These are phyloP conservation scores for Papilio helenus DNA, from an alignment of 1,140 invertebrate genomes.

Conservation along the genomic window DNA sequence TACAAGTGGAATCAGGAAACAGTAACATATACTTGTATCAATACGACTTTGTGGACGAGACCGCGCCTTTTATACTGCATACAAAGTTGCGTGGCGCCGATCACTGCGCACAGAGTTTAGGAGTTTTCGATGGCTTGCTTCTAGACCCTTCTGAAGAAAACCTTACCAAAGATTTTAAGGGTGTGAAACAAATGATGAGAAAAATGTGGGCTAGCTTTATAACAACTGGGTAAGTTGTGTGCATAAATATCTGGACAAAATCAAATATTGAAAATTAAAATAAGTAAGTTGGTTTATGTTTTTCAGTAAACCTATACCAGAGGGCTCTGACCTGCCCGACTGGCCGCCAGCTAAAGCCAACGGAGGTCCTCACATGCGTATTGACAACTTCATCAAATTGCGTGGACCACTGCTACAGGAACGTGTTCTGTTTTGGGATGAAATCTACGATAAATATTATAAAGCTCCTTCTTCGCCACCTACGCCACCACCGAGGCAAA, in stretches of 20 bases:
- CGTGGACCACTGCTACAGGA: constrained; percentile 42
- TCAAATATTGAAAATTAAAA: background rate
- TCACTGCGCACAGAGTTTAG: constrained; percentile 43
- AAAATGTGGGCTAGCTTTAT: background rate
- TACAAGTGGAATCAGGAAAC: constrained; percentile 47
- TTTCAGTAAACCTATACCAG: constrained; percentile 56
- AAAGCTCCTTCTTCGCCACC: background rate
- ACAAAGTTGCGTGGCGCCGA: constrained; percentile 40
- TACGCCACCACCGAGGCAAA: background rate
- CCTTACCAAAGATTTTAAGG: background rate
- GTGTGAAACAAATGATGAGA: background rate
- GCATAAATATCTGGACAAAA: background rate
- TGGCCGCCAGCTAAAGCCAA: constrained; percentile 49
- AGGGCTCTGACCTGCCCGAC: constrained; percentile 43
- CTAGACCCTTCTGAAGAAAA: background rate
- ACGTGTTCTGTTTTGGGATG: constrained; percentile 53
- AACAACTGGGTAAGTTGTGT: background rate
- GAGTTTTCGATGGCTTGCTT: background rate
- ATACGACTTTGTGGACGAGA: constrained; percentile 39
- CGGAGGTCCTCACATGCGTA: constrained; percentile 51
- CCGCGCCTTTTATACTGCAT: constrained; percentile 28
- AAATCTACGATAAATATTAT: constrained; percentile 54
- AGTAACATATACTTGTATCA: constrained; percentile 48
- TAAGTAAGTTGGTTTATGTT: background rate
- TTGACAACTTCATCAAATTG: constrained; percentile 46